Evolutionary conservation across 2,888 invertebrate genomes (phyloP).

Genomic region (Ernsta delagoae): DNA sequence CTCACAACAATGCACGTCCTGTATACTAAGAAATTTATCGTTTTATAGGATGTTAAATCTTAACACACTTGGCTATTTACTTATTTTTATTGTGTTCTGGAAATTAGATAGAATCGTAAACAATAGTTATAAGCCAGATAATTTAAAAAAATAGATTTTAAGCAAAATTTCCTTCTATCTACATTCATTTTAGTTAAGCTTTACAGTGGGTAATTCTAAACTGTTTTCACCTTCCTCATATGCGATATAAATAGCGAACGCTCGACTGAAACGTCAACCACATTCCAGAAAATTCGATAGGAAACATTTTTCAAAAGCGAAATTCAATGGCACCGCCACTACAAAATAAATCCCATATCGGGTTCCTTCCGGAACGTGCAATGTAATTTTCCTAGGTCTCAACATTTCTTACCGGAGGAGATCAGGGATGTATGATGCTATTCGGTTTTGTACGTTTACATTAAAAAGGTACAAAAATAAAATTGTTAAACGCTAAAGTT

Average conservation of each 20-base stretch:
- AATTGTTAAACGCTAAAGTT: too few species aligned
- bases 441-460: too few species aligned
- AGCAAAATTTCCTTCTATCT: too few species aligned
- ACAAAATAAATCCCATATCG: constrained; percentile 10
- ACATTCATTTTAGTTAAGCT: not conserved
- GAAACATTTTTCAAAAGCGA: constrained; percentile 1
- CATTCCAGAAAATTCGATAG: not conserved
- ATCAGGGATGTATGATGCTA: not conserved
- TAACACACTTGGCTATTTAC: not conserved
- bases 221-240: too few species aligned
- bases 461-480: too few species aligned
- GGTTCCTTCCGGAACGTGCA: constrained; percentile 3
- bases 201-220: not conserved
- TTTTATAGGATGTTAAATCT: not conserved
- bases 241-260: not conserved
- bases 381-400: not conserved
- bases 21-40: not conserved
- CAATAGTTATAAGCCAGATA: too few species aligned
- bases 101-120: too few species aligned
- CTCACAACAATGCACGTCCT: not conserved
- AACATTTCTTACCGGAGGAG: not conserved
- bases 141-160: too few species aligned
- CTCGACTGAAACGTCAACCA: not conserved
- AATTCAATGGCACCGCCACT: not conserved
- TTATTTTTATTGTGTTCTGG: not conserved